A percentile compares a stretch with the other conserved stretches of the same genome.
Conservation (phyloP, 1,140 invertebrate species). For the Gryon sp. region DNA sequence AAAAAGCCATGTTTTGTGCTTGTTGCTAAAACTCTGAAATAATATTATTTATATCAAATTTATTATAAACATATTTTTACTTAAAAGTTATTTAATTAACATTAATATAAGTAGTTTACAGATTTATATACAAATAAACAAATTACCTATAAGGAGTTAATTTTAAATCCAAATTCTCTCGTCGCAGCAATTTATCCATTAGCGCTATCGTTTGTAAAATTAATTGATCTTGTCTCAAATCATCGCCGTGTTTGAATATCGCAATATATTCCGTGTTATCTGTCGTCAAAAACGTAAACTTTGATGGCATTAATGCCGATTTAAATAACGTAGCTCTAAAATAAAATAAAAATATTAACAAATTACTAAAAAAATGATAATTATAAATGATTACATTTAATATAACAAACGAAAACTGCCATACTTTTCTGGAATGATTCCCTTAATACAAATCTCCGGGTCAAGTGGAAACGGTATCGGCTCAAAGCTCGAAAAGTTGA, state of each 20-base stretch:
- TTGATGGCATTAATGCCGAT: constrained; percentile 98
- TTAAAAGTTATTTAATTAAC: background rate
- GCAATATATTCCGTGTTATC: constrained; percentile 94
- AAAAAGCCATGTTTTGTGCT: constrained; percentile 85
- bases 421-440: constrained; percentile 91
- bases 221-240: constrained; percentile 98
- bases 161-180: constrained; percentile 97
- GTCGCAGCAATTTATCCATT: constrained; percentile 96
- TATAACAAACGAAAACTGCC: constrained; percentile 20
- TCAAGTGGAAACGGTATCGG: constrained; percentile 96
- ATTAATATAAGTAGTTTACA: background rate
- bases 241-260: constrained; percentile 99
- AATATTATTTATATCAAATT: background rate
- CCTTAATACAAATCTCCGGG: constrained; percentile 93
- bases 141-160: constrained; percentile 93
- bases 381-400: constrained; percentile 7
- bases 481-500: constrained; percentile 95
- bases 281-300: constrained; percentile 93
- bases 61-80: background rate
- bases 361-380: constrained; percentile 18
- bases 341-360: constrained; percentile 48
- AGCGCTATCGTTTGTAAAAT: constrained; percentile 98
- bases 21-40: constrained; percentile 60
- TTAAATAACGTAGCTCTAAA: constrained; percentile 94
- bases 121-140: background rate